Evolutionary conservation across 2,797 vertebrate species (phyloP), one percentile per base, ranked within the genome.

Genomic region (Acanthurus lineatus): DNA sequence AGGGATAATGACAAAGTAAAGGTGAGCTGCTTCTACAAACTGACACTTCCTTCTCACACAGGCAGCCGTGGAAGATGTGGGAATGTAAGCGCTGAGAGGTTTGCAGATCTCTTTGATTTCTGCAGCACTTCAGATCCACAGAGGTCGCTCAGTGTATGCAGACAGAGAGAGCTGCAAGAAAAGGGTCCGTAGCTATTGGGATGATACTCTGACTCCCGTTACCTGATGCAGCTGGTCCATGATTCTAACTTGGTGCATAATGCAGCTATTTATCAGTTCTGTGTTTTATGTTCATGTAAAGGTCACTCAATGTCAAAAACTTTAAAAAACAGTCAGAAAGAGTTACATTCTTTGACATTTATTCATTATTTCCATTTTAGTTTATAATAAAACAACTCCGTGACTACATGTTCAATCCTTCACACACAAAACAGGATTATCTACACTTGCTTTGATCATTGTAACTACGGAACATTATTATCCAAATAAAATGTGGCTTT

Each of bases 1-100:
- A 3, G 60, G 48, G 72, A 77, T 63, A 65, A 62, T 67, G 70
- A 82, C 64, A 59, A 59, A 45, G 15, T 45, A 2, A 32, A n/a
- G 45, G 9, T 0, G 68, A 74, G 57, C 44, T 4, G 57, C 47
- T 56, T 19, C 38, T 65, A 69, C 32, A 22, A 76, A 56, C 42
- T 25, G 59, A 71, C 73, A 28, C 78, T 59, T 83, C 62, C 42
- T 45, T 20, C 35, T 28, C 48, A 42, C 42, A 51, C 2, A 70
- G 45, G 47, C 32, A 66, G 44, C 22, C n/a, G 10, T 19, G 61
- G 15, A 47, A 5, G 22, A 3, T 51, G 35, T 16, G 19, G 20
- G 62, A 57, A 69, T 25, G 59, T 5, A 62, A 19, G 15, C 16
- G 6, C 20, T 42, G 4, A 56, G 19, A 1, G 56, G 11, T 61